Evolutionary conservation across 1,140 invertebrate genomes (phyloP), one percentile per base, ranked within the genome.

Genomic region (Nomia melanderi): DNA sequence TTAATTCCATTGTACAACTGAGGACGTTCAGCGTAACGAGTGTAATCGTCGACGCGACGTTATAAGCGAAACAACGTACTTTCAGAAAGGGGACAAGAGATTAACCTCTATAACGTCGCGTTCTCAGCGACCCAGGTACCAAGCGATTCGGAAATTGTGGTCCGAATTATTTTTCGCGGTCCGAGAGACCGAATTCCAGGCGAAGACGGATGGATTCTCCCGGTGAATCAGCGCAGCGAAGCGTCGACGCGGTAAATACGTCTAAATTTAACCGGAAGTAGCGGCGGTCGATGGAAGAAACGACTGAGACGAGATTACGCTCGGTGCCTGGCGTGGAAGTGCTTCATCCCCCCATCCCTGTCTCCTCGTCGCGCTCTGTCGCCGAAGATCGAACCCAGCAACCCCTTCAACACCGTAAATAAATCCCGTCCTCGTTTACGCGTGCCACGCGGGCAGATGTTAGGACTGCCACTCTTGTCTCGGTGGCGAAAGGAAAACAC

Each of bases 201-300:
- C 9, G 12, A 41, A 41, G 41, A 17, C 14, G 41, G 20, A 44
- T 44, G 41, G 41, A 5, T 17, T 4, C 14, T 44, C 41, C 2
- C 14, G 14, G 41, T 4, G 39, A 41, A 41, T 11, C 39, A 41
- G 36, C 5, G 39, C 39, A 41, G 11, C 3, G 39, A 1, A 41
- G 11, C 11, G 14, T 14, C 41, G 41, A 14, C 41, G 0, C 41
- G 41, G 14, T 17, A 44, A 12, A 17, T 17, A 44, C 41, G 67
- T 77, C 78, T 80, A 83, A 84, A 77, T 77, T 74, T 84, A 78
- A 66, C 31, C 66, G 63, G 60, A 78, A 84, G 41, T 79, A 64
- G 31, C n/a, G 50, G 47, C 29, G 23, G 57, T 27, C 53, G 64
- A 70, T 70, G 39, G 33, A 29, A 17, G 72, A 25, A 50, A 84